Base-by-base conservation (phyloP, 92 coral and sea anemone genomes). In the Epizoanthus fatuus region DNA sequence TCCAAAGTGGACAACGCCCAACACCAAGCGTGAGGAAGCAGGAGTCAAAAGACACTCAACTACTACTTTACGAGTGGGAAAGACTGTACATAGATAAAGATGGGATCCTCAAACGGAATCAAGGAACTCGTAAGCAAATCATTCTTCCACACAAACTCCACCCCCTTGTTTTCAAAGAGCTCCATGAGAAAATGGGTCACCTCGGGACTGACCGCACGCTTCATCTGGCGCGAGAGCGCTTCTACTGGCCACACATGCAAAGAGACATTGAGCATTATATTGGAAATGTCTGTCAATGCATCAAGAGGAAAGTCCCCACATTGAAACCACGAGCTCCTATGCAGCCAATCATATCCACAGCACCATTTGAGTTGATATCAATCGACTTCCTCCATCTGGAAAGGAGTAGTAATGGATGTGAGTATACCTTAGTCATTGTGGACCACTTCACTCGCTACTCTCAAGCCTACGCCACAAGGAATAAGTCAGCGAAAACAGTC, bases 171-270 rank as follows among this genome's bases (percentile, higher is more conserved):
- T 51, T 51, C 8, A 12, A 6, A 51, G 45, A 40, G 6, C 6
- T 40, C 4, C 45, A 91, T 15, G 91, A 91, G 35, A 76, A 87
- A 25, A 91, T 90, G 93, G 93, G 91, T 7, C 93, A 90, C 62
- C 84, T 90, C 14, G 84, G 93, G 0, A 53, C 70, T 7, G 90
- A 89, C 5, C 16, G 83, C 38, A 70, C 80, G 8, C 52, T 75
- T 15, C 19, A 58, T 38, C 86, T 86, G 2, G 91, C 81, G 6
- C 63, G 89, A 57, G 94, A 87, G 19, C 87, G 89, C 72, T 87
- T 91, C 83, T 91, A 74, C 63, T 91, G 94, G 88, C 94, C 91
- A 11, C 72, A 54, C 12, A 42, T 53, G 54, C 58, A 45, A 64
- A 52, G 2, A 10, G 32, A 45, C 65, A 74, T 44, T 12, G 54